phyloP scores from a whole-genome alignment of 1,140 invertebrate genomes.

The Parapsyche elsis region DNA sequence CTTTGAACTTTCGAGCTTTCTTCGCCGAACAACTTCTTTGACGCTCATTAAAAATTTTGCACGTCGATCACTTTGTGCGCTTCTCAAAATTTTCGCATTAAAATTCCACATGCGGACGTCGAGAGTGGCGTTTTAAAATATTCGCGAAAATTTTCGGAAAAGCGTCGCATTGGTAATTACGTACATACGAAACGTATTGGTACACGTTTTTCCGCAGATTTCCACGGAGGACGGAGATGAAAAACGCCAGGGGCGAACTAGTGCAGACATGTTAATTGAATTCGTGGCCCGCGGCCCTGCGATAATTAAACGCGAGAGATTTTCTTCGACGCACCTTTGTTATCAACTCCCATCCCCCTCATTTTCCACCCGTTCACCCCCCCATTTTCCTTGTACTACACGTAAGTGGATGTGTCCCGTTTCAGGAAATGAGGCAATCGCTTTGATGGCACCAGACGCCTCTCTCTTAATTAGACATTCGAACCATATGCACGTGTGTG shows the following conservation, averaged over 20 bases:
- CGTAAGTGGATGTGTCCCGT: slow-evolving; percentile 24
- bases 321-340: slow-evolving; percentile 37
- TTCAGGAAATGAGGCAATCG: slow-evolving; percentile 47
- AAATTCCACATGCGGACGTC: no score
- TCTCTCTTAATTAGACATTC: slow-evolving; percentile 24
- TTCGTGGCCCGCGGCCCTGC: slow-evolving; percentile 48
- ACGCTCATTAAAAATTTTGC: not conserved
- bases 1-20: not conserved
- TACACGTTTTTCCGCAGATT: slow-evolving; percentile 38
- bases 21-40: not conserved
- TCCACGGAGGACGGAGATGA: slow-evolving; percentile 32
- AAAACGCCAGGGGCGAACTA: slow-evolving; percentile 40
- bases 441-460: slow-evolving; percentile 41
- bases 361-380: not conserved
- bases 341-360: not conserved
- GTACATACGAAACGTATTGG: no score
- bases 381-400: not conserved
- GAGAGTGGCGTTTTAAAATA: no score
- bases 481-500: not conserved
- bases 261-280: slow-evolving; percentile 54
- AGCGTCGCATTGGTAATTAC: no score
- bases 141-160: no score
- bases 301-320: slow-evolving; percentile 48
- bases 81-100: not conserved
- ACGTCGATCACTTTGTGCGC: not conserved